phyloP scores from a whole-genome alignment of 92 coral and sea anemone genomes.

The Scolanthus callimorphus region DNA sequence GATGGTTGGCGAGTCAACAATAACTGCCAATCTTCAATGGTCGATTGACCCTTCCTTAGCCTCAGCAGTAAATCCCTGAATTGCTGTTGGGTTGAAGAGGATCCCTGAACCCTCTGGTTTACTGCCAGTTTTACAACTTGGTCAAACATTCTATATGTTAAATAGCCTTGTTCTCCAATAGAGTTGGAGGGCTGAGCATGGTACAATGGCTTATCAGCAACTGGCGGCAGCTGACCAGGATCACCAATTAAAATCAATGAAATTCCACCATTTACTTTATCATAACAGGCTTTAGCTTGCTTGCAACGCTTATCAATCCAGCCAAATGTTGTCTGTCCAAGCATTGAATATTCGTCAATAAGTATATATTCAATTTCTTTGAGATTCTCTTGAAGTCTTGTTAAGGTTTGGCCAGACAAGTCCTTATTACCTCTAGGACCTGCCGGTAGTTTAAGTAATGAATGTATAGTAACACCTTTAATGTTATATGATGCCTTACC shows the following conservation, averaged over 20 bases:
- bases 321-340: constrained; percentile 36
- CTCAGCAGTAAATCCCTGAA: constrained; percentile 25
- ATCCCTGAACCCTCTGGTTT: constrained; percentile 46
- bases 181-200: constrained; percentile 29
- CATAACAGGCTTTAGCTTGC: constrained; percentile 23
- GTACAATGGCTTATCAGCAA: constrained; percentile 34
- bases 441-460: constrained; percentile 44
- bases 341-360: constrained; percentile 47
- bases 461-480: constrained; percentile 50
- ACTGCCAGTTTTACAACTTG: constrained; percentile 13
- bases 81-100: constrained; percentile 24
- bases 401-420: constrained; percentile 52
- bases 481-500: constrained; percentile 50
- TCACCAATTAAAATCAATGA: constrained; percentile 26
- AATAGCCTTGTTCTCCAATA: constrained; percentile 42
- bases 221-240: constrained; percentile 46
- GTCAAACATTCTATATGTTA: constrained; percentile 29
- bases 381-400: constrained; percentile 30
- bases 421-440: constrained; percentile 32
- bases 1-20: constrained; percentile 21
- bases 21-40: constrained; percentile 21
- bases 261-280: constrained; percentile 25
- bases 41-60: constrained; percentile 14
- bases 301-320: constrained; percentile 28
- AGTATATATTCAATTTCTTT: constrained; percentile 40